phyloP scores from a whole-genome alignment of 2,888 invertebrate species.

The Rotaria socialis region DNA sequence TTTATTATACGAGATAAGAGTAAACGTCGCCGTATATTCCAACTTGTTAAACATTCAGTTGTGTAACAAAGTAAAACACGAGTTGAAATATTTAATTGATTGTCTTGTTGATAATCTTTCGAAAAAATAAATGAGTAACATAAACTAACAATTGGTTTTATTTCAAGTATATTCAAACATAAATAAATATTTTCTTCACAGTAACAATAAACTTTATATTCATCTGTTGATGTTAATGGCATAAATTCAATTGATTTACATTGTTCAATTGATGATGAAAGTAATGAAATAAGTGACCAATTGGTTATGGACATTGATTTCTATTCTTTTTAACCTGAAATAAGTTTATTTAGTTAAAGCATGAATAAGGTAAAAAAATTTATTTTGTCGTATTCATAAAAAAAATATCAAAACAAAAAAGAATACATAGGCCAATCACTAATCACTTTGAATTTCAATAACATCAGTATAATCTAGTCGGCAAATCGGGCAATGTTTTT shows the following conservation, averaged over 20 bases:
- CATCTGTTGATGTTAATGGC: not conserved
- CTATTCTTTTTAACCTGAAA: no score
- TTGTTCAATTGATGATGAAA: constrained; percentile 25
- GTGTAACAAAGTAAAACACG: constrained; percentile 21
- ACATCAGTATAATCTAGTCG: no score
- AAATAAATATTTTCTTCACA: constrained; percentile 15
- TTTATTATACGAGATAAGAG: not conserved
- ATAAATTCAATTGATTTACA: constrained; percentile 19
- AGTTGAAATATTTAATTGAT: not conserved
- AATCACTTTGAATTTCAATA: no score
- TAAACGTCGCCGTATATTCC: constrained; percentile 33
- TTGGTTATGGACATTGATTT: not conserved
- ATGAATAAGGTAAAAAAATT: no score
- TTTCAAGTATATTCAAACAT: not conserved
- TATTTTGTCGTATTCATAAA: no score
- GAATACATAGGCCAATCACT: no score
- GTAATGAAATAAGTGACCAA: not conserved
- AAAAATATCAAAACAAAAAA: no score
- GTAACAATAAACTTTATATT: not conserved
- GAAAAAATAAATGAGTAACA: constrained; percentile 8
- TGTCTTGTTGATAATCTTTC: not conserved
- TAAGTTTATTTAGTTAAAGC: no score
- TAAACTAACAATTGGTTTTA: not conserved
- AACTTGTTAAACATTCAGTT: constrained; percentile 33
- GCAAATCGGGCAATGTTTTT: no score